Percentiles rank a stretch among this genome's conserved stretches.
phyloP scores from a whole-genome alignment of 2,797 vertebrate species.

The Macroramphosus scolopax region DNA sequence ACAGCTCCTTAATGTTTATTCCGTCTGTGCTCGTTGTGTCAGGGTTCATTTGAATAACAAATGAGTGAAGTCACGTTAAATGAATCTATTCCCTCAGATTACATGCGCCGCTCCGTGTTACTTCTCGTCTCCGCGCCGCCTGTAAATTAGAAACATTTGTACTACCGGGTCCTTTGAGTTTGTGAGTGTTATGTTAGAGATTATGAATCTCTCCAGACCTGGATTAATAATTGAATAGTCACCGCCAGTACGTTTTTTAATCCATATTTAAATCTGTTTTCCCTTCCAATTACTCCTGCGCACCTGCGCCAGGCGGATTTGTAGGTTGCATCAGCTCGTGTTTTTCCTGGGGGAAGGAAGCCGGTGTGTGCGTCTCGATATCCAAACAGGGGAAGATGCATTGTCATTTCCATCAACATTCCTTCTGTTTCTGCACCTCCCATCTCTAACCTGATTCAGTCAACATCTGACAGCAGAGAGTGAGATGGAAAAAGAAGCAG shows the following conservation, averaged over 20 bases:
- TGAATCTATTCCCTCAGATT: too few relatives aligned
- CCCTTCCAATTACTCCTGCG: slow-evolving; percentile 17
- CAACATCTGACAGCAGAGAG: slow-evolving; percentile 78
- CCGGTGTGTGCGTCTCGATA: slow-evolving; percentile 58
- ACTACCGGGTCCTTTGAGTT: slow-evolving; percentile 7
- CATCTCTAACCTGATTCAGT: slow-evolving; percentile 83
- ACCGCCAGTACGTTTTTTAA: slow-evolving; percentile 11
- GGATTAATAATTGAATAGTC: slow-evolving; percentile 24
- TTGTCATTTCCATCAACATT: slow-evolving; percentile 73
- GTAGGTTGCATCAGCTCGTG: slow-evolving; percentile 61
- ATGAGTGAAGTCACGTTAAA: too few relatives aligned
- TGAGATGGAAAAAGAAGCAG: slow-evolving; percentile 60
- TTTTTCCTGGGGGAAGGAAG: slow-evolving; percentile 43
- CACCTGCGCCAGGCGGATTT: slow-evolving; percentile 28
- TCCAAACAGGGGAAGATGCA: slow-evolving; percentile 50
- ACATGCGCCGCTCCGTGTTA: too few relatives aligned
- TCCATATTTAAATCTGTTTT: slow-evolving; percentile 10
- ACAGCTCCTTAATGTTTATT: too few relatives aligned
- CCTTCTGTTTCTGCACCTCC: slow-evolving; percentile 61
- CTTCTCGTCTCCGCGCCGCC: slow-evolving; percentile 4
- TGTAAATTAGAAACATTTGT: slow-evolving; percentile 7
- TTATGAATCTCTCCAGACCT: not conserved
- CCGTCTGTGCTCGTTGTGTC: too few relatives aligned
- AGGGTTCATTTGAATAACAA: too few relatives aligned
- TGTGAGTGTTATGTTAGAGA: not conserved